Conservation (phyloP, 1,140 invertebrate genomes). For the Zaprionus kolodkinae region DNA sequence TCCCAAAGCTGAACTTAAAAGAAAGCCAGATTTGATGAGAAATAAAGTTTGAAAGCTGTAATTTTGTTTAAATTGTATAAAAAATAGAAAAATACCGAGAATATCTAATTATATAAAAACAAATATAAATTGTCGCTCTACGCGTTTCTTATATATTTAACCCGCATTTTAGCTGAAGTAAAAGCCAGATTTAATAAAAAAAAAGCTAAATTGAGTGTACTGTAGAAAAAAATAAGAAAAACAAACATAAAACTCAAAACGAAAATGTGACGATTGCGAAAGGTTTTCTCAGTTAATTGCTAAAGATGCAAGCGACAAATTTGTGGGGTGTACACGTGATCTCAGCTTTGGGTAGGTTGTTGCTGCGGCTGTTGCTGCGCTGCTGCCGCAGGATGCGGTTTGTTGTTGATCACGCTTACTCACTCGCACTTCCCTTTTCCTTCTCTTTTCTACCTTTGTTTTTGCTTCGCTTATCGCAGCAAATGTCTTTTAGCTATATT, state of each 20-base stretch:
- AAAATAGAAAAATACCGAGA: too few relatives aligned
- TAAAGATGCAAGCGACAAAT: neutral
- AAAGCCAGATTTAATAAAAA: neutral
- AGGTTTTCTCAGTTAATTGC: conserved; percentile 3
- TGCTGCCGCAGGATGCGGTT: neutral
- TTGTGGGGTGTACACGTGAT: conserved; percentile 26
- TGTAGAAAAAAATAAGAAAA: too few relatives aligned
- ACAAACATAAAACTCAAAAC: neutral
- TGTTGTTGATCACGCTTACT: neutral
- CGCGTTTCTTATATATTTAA: too few relatives aligned
- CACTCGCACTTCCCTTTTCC: neutral
- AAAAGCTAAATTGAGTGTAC: too few relatives aligned
- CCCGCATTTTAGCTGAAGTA: too few relatives aligned
- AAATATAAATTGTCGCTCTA: too few relatives aligned
- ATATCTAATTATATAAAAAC: too few relatives aligned
- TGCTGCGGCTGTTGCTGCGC: neutral
- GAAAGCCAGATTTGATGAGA: too few relatives aligned
- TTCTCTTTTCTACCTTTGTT: neutral
- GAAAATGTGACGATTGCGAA: conserved; percentile 9
- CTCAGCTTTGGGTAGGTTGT: neutral
- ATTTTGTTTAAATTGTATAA: too few relatives aligned
- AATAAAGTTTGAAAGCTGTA: too few relatives aligned
- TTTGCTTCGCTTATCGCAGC: neutral
- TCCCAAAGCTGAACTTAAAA: too few relatives aligned
- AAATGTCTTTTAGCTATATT: conserved; percentile 66